Base-by-base conservation (phyloP, 2,113 vertebrate species). In the Rostratula benghalensis region DNA sequence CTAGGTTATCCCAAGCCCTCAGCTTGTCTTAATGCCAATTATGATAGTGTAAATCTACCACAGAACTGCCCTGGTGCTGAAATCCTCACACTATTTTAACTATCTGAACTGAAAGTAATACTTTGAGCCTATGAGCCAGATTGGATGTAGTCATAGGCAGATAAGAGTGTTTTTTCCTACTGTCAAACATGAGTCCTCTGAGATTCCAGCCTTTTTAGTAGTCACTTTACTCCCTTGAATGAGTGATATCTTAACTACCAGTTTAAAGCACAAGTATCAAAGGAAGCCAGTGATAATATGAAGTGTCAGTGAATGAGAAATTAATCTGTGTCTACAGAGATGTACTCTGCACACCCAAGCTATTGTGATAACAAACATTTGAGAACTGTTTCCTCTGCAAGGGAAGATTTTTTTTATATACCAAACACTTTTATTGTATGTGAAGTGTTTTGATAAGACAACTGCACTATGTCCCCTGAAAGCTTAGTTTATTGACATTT, bases 401-500 rank as follows among this genome's bases (percentile, higher is more conserved):
- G 60, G 43, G 41, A 88, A 92, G 69, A 64, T 76, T 5, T 46
- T 71, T 87, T 87, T 51, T 23, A 43, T 88, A 74, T 73, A 71
- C 69, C 70, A 79, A 89, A 71, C 13, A 30, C 53, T 90, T 92
- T 45, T 78, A 80, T 89, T 94, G 14, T 41, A 83, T 70, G 69
- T 91, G 86, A 96, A 89, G 57, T 84, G 83, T 95, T 94, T 93
- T 96, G 89, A 93, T 96, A 92, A 91, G 90, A 75, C 89, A 78
- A 68, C 83, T 91, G 73, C 37, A n/a, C 88, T 68, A 3, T 61
- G 77, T 87, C 80, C 79, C 73, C 92, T 91, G 90, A 68, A 96
- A 95, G 56, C 76, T 64, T 84, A 51, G 56, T 75, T 90, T 92
- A 83, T 92, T 93, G 92, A 89, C 92, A 79, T 89, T 90, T 93